A percentile compares a stretch with the other conserved stretches of the same genome.
These are phyloP conservation scores for Pionites leucogaster DNA, from an alignment of 2,113 vertebrate species.

Conservation along the genomic window DNA sequence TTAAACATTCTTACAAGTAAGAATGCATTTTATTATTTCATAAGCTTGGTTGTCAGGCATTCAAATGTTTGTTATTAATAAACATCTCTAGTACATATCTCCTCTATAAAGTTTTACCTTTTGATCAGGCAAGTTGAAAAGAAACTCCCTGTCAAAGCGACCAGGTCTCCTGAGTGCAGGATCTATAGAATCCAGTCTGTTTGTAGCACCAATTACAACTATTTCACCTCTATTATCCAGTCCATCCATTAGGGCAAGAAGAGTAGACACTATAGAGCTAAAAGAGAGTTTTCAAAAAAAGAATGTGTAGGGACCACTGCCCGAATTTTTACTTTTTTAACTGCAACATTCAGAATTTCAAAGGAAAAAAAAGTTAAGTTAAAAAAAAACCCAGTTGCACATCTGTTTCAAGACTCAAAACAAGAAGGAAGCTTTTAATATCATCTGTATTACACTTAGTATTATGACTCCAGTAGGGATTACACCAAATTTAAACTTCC, in stretches of 20 bases:
- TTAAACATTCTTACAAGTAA: not conserved
- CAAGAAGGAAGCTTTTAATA: not conserved
- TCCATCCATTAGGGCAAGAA: slow-evolving; percentile 98
- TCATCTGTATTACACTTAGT: not conserved
- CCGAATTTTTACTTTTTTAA: not conserved
- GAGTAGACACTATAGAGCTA: slow-evolving; percentile 97
- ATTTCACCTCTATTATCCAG: slow-evolving; percentile 98
- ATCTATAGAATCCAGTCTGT: slow-evolving; percentile 99
- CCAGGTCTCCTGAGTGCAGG: slow-evolving; percentile 99
- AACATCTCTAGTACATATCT: not conserved
- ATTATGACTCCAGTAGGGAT: not conserved
- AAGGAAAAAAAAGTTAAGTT: not conserved
- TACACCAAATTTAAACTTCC: not conserved
- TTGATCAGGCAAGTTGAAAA: slow-evolving; percentile 96
- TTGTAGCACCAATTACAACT: slow-evolving; percentile 99
- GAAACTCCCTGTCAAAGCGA: slow-evolving; percentile 98
- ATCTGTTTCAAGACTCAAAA: not conserved
- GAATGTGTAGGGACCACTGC: not conserved
- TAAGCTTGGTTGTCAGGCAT: not conserved
- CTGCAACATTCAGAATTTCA: not conserved
- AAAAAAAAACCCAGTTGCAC: not conserved
- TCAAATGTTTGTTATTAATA: not conserved
- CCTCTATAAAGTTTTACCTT: slow-evolving; percentile 78
- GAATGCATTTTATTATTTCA: not conserved
- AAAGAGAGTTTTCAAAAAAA: not conserved